A percentile compares a stretch with the other conserved stretches of the same genome.
Evolutionary conservation across 2,113 vertebrate species (phyloP).

Genomic region (Eurypyga helias): DNA sequence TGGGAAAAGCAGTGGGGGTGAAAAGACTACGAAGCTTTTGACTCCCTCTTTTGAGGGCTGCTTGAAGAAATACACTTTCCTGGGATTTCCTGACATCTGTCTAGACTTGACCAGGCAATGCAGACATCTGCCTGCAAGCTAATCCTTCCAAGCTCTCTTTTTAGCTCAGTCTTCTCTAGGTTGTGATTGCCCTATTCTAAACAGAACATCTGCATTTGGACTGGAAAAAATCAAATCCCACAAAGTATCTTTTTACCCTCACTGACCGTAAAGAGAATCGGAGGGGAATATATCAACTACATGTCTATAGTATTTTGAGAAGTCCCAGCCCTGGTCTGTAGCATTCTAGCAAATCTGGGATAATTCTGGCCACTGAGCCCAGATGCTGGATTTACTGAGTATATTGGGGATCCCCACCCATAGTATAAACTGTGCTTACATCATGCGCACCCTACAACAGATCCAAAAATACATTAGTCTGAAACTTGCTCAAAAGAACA

Average conservation of each 20-base stretch:
- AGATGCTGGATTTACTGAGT: not conserved
- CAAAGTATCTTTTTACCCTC: not conserved
- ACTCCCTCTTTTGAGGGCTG: not conserved
- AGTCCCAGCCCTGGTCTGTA: not conserved
- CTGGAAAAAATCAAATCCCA: not conserved
- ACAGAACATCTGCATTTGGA: not conserved
- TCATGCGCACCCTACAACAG: not conserved
- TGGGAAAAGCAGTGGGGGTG: not conserved
- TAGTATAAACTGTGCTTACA: not conserved
- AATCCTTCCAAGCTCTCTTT: not conserved
- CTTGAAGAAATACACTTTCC: not conserved
- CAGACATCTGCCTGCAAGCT: not conserved
- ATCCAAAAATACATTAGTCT: not conserved
- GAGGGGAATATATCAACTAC: not conserved
- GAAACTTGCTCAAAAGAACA: not conserved
- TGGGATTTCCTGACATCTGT: not conserved
- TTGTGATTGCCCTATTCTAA: not conserved
- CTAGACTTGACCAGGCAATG: not conserved
- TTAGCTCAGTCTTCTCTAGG: not conserved
- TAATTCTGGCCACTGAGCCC: not conserved
- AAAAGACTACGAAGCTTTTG: not conserved
- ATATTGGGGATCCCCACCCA: not conserved
- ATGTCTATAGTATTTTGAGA: rapidly evolving
- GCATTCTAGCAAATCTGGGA: not conserved
- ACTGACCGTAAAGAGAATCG: not conserved